Evolutionary conservation across 2,888 invertebrate species (phyloP), one percentile per base, ranked within the genome.

Genomic region (Tetanocera ferruginea): DNA sequence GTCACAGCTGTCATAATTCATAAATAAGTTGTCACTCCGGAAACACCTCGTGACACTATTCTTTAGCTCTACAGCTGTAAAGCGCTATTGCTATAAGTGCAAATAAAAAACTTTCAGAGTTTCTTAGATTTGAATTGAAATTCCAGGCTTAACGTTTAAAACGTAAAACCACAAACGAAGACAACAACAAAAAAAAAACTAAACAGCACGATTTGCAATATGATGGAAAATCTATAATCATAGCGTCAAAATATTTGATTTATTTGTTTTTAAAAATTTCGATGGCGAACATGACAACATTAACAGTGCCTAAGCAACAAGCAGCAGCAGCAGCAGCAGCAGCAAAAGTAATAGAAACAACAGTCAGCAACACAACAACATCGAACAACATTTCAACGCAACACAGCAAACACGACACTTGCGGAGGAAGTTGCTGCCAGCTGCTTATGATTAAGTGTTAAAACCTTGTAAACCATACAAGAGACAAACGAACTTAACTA

Each of bases 1-100:
- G 84, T 84, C 84, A 81, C 85, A 82, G 85, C 82, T 86, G 85
- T 86, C 86, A 84, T 85, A 86, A 85, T 86, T 86, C 86, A 85
- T 86, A 83, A 86, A 86, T 82, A 71, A 83, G 82, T 83, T 86
- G 85, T 84, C 86, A 86, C 80, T 82, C 82, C 81, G 77, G 82
- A 80, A 85, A 86, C 86, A 86, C 87, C 86, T 86, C 81, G 79
- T 75, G 83, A 84, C 85, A 86, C 84, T 84, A 84, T 84, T 86
- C 84, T 76, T 78, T 77, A 75, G 66, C 14, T 57, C 9, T 60
- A 25, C 4, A 28, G 25, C 28, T 9, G 14, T 23, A 14, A 17
- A 14, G 11, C 28, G 25, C 28, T 57, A 11, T 57, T 23, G 57
- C 57, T 23, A 14, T 14, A 57, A 23, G 23, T 34, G n/a, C 9